Evolutionary conservation across 2,797 vertebrate species (phyloP).

Genomic region (Allobates femoralis): DNA sequence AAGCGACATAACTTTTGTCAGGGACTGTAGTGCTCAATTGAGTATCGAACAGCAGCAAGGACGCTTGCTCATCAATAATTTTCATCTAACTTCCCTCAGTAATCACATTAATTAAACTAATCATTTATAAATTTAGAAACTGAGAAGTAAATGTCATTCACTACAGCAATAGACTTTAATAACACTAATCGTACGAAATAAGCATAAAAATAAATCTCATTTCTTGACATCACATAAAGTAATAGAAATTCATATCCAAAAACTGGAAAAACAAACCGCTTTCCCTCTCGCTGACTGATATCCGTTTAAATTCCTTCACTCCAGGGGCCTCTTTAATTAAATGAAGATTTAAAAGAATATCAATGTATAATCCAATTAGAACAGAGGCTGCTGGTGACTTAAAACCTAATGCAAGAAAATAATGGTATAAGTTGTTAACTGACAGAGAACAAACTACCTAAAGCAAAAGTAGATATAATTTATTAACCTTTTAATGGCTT

Average conservation of each 20-base stretch:
- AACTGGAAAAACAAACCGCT: conserved; percentile 44
- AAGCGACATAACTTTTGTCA: too few species aligned
- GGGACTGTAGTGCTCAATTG: too few species aligned
- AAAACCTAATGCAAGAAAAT: conserved; percentile 6
- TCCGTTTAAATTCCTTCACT: conserved; percentile 54
- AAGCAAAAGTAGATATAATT: neutral
- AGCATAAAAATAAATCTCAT: neutral
- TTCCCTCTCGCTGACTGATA: conserved; percentile 45
- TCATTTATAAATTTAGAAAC: neutral
- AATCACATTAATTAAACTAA: too few species aligned
- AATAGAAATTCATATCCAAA: conserved; percentile 15
- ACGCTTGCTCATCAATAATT: too few species aligned
- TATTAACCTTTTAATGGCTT: conserved; percentile 10
- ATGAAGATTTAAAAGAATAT: conserved; percentile 60
- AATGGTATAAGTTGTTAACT: neutral
- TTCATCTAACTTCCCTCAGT: too few species aligned
- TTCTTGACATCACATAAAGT: conserved; percentile 13
- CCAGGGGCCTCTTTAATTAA: conserved; percentile 58
- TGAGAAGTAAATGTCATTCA: too few species aligned
- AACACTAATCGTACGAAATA: neutral
- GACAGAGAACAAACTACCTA: conserved; percentile 17
- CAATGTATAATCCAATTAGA: conserved; percentile 58
- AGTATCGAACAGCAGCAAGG: too few species aligned
- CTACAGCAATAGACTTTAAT: neutral
- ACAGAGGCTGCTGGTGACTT: conserved; percentile 16